phyloP scores from a whole-genome alignment of 2,888 invertebrate genomes.

The Netelia virgata region DNA sequence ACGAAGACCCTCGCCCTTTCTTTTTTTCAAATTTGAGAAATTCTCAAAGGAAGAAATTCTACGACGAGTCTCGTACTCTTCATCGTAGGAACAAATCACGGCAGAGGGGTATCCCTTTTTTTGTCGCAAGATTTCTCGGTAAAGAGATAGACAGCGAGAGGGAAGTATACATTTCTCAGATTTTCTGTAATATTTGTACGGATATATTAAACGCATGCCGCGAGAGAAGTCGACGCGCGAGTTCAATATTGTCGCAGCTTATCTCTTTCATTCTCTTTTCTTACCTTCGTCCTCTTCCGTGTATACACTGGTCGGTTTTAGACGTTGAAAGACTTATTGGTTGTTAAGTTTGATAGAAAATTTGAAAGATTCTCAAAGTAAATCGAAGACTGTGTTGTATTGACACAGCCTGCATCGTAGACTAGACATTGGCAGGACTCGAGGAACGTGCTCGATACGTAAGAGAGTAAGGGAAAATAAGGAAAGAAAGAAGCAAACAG shows the following conservation, averaged over 20 bases:
- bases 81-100: conserved; percentile 60
- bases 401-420: too few relatives aligned
- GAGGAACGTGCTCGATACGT: too few relatives aligned
- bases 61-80: conserved; percentile 47
- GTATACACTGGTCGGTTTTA: background rate
- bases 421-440: too few relatives aligned
- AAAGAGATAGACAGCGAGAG: conserved; percentile 62
- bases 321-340: background rate
- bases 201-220: conserved; percentile 60
- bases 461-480: conserved; percentile 17
- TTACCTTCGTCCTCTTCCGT: background rate
- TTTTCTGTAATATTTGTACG: conserved; percentile 62
- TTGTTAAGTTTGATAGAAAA: background rate
- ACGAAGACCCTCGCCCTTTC: conserved; percentile 54
- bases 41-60: conserved; percentile 43
- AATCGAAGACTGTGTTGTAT: too few relatives aligned
- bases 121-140: conserved; percentile 68
- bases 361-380: background rate
- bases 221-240: conserved; percentile 50
- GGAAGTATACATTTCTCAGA: conserved; percentile 67
- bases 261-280: conserved; percentile 68
- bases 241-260: conserved; percentile 79
- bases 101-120: conserved; percentile 11
- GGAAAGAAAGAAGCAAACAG: conserved; percentile 70
- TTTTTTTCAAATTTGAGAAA: conserved; percentile 73